Conservation (phyloP, 2,888 invertebrate species). For the Archaeoteleia sp. region DNA sequence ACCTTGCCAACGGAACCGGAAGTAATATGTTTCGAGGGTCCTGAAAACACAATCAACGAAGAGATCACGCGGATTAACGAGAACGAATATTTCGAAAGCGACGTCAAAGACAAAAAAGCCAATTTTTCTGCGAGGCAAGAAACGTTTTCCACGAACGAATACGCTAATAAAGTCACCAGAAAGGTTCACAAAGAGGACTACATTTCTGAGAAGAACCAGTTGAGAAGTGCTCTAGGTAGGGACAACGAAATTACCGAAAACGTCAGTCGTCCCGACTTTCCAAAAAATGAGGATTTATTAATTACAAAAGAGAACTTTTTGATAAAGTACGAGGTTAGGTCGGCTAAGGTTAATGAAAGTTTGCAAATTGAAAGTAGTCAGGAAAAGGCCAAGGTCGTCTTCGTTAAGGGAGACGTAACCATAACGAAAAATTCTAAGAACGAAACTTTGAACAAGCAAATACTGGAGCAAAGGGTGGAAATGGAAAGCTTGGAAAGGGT, state of each 20-base stretch:
- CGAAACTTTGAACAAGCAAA: conserved; percentile 57
- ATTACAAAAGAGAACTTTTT: conserved; percentile 67
- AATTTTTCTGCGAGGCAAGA: conserved; percentile 56
- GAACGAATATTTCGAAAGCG: conserved; percentile 53
- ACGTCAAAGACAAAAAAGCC: conserved; percentile 53
- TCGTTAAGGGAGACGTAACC: conserved; percentile 68
- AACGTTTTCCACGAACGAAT: conserved; percentile 47
- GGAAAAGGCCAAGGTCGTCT: conserved; percentile 63
- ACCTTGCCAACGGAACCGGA: conserved; percentile 71
- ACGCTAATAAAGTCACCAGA: conserved; percentile 51
- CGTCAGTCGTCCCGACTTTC: conserved; percentile 58
- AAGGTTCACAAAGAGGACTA: conserved; percentile 54
- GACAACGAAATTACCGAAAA: conserved; percentile 57
- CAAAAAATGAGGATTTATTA: conserved; percentile 63
- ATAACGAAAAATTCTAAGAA: conserved; percentile 66
- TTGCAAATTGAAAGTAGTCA: conserved; percentile 58
- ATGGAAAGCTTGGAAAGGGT: conserved; percentile 69
- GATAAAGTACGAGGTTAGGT: conserved; percentile 61
- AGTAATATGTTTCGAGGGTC: conserved; percentile 70
- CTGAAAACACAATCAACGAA: conserved; percentile 66
- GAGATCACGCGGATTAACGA: conserved; percentile 59
- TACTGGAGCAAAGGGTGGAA: conserved; percentile 69
- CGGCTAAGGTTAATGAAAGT: conserved; percentile 57
- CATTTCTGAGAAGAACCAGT: conserved; percentile 45
- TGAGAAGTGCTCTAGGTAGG: conserved; percentile 49